Conservation (phyloP, 1,140 invertebrate genomes). For the Drosophila albomicans region DNA sequence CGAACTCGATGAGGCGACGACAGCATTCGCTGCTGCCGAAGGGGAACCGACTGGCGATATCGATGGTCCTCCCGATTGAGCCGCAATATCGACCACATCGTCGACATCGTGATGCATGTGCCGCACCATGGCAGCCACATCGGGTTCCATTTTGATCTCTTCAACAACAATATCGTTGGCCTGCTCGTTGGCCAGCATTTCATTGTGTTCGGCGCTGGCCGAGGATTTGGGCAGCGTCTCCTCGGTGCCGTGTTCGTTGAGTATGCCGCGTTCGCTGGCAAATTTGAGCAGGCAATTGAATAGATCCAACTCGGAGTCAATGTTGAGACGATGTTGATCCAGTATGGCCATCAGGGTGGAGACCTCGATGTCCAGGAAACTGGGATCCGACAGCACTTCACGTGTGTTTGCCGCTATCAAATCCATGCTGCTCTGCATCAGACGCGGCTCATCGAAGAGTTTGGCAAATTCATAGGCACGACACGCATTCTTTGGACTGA, state of each 20-base stretch:
- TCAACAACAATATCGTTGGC: conserved; percentile 56
- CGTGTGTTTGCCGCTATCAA: conserved; percentile 91
- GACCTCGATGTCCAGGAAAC: conserved; percentile 91
- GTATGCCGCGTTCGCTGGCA: conserved; percentile 85
- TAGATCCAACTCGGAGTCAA: conserved; percentile 90
- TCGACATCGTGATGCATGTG: conserved; percentile 69
- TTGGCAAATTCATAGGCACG: conserved; percentile 94
- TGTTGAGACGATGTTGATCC: conserved; percentile 89
- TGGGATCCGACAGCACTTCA: conserved; percentile 90
- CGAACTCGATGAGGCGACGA: too few species aligned
- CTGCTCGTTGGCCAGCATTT: conserved; percentile 5
- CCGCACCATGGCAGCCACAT: conserved; percentile 78
- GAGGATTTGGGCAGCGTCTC: conserved; percentile 13
- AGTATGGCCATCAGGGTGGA: conserved; percentile 90
- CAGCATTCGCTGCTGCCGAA: too few species aligned
- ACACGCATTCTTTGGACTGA: conserved; percentile 92
- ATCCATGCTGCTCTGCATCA: conserved; percentile 92
- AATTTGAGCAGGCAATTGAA: conserved; percentile 90
- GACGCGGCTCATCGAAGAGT: conserved; percentile 91
- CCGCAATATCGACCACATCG: conserved; percentile 19
- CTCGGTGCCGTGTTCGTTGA: conserved; percentile 41
- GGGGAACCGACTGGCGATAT: too few species aligned
- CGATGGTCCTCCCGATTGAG: too few species aligned
- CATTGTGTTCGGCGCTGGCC: conserved; percentile 8
- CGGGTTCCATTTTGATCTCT: conserved; percentile 82